A percentile compares a stretch with the other conserved stretches of the same genome.
phyloP scores from a whole-genome alignment of 2,113 vertebrate species.

The Pseudopodoces humilis region DNA sequence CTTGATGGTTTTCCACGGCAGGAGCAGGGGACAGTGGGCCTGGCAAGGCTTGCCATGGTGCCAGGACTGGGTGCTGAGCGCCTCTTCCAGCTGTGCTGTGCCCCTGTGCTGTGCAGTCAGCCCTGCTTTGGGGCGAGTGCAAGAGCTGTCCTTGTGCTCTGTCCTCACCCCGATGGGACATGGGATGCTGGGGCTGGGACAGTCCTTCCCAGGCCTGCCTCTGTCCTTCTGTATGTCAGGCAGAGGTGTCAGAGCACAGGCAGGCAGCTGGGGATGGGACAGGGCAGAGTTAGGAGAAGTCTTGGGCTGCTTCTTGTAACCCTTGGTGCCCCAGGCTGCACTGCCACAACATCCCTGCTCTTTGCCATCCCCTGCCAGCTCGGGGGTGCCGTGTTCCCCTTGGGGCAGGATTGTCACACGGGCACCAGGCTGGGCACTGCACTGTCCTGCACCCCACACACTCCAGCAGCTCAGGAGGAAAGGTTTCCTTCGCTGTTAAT shows the following conservation, averaged over 20 bases:
- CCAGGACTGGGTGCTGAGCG: background rate
- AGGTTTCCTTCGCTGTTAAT: constrained; percentile 57
- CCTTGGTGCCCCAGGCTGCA: rapidly evolving
- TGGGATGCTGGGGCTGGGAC: background rate
- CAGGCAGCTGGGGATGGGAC: background rate
- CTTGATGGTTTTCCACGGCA: rapidly evolving
- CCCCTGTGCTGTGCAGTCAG: background rate
- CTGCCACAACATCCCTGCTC: background rate
- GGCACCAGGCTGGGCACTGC: background rate
- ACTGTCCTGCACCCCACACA: background rate
- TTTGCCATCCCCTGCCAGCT: background rate
- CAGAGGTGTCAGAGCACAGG: rapidly evolving
- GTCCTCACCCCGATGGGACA: rapidly evolving
- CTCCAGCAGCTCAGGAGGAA: background rate
- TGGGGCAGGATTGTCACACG: rapidly evolving
- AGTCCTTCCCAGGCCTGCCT: background rate
- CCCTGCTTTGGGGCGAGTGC: too few relatives aligned
- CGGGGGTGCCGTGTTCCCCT: rapidly evolving
- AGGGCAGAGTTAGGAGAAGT: background rate
- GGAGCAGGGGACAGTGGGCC: background rate
- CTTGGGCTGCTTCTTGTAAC: background rate
- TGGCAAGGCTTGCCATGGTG: rapidly evolving
- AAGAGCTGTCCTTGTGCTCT: background rate
- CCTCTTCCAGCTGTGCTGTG: background rate
- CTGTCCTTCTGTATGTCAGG: background rate